These are phyloP conservation scores for Helogale parvula DNA, from an alignment of 2,113 vertebrate species.

Conservation along the genomic window DNA sequence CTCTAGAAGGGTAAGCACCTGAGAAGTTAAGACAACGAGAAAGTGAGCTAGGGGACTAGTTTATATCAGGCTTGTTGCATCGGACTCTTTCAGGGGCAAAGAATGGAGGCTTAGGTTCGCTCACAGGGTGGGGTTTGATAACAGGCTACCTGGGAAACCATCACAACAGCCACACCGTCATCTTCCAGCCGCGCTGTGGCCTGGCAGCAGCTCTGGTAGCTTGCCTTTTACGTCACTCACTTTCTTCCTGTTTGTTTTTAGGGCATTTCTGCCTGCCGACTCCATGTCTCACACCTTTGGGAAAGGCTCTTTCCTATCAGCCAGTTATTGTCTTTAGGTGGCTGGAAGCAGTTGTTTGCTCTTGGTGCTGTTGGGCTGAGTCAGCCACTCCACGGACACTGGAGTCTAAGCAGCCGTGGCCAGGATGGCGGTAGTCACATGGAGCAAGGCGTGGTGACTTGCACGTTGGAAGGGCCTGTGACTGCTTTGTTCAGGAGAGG, in stretches of 20 bases:
- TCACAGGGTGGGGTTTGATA: background rate
- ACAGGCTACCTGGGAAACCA: background rate
- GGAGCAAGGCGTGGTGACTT: background rate
- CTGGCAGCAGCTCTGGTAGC: background rate
- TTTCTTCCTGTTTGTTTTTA: background rate
- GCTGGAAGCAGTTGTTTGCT: background rate
- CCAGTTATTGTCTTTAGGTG: background rate
- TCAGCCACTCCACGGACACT: background rate
- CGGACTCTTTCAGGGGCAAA: background rate
- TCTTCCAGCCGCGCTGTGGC: background rate
- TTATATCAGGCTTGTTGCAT: background rate
- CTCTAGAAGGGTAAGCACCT: background rate
- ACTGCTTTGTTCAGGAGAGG: background rate
- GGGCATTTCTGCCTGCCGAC: background rate
- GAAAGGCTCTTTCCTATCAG: background rate
- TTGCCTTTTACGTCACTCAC: background rate
- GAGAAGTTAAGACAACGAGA: background rate
- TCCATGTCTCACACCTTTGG: background rate
- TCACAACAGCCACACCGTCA: background rate
- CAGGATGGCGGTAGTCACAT: too few relatives aligned
- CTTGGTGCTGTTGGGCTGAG: background rate
- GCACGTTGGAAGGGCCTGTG: accelerated
- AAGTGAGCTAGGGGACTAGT: background rate
- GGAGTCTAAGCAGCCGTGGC: background rate
- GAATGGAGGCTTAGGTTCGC: background rate